Percentiles rank a stretch among this genome's conserved stretches.
phyloP scores from a whole-genome alignment of 2,113 vertebrate genomes.

The Pachyramphus minor region DNA sequence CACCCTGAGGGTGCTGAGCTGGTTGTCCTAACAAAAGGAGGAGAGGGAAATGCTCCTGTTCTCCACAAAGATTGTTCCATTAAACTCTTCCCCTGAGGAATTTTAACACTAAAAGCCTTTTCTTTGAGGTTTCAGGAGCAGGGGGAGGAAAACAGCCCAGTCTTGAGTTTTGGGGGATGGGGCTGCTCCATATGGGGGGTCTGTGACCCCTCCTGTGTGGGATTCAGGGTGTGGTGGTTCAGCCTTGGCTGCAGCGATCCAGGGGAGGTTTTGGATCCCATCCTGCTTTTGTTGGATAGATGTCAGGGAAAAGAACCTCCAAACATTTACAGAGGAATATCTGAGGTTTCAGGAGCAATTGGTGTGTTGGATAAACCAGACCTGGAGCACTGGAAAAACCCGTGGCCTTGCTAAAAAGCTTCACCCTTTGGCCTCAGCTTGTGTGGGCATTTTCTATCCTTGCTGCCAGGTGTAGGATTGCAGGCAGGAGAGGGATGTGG shows the following conservation, averaged over 20 bases:
- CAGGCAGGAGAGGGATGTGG: background rate
- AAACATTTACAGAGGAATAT: background rate
- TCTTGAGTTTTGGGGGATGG: background rate
- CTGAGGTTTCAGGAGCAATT: fast-evolving
- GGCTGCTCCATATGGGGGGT: background rate
- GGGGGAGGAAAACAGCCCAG: background rate
- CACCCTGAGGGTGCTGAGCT: fast-evolving
- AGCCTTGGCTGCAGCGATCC: background rate
- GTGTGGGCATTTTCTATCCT: background rate
- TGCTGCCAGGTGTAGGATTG: background rate
- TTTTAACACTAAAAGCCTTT: background rate
- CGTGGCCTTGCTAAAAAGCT: background rate
- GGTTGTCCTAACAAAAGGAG: background rate
- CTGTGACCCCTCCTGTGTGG: background rate
- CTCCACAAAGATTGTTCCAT: background rate
- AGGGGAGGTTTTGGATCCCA: background rate
- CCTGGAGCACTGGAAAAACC: background rate
- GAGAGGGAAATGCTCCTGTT: background rate
- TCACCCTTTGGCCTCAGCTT: background rate
- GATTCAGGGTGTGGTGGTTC: background rate
- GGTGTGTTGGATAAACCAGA: fast-evolving
- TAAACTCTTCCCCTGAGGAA: background rate
- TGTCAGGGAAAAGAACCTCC: background rate
- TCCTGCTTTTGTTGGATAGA: background rate
- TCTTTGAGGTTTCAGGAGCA: background rate